Percentiles rank a stretch among this genome's conserved stretches.
Conservation (phyloP, 2,797 vertebrate species). For the Antennarius maculatus region DNA sequence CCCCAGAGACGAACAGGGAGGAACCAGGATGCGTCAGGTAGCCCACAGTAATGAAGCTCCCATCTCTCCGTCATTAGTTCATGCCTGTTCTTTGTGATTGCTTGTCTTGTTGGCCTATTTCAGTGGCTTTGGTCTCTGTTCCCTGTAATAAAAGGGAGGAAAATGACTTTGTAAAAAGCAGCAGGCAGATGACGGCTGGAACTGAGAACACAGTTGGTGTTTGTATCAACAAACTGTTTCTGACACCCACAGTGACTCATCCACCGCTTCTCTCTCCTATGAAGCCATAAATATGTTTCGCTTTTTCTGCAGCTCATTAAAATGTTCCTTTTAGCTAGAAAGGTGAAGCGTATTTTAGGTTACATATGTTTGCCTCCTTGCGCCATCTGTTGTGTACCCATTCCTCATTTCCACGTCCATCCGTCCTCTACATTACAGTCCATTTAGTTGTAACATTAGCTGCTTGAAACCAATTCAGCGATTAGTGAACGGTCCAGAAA, state of each 20-base stretch:
- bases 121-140: constrained; percentile 26
- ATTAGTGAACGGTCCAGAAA: neutral
- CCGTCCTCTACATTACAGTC: neutral
- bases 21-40: constrained; percentile 25
- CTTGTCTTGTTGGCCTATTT: constrained; percentile 46
- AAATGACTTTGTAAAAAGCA: constrained; percentile 37
- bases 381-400: neutral
- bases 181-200: constrained; percentile 26
- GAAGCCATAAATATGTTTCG: neutral
- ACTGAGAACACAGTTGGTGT: constrained; percentile 10
- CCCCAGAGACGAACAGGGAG: constrained; percentile 19
- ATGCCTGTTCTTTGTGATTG: constrained; percentile 45
- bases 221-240: constrained; percentile 58
- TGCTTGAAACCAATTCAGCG: neutral
- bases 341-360: constrained; percentile 13
- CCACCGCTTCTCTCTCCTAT: constrained; percentile 14
- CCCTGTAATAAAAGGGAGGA: constrained; percentile 33
- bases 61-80: constrained; percentile 52
- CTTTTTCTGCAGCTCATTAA: constrained; percentile 33
- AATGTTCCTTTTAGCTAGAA: constrained; percentile 26
- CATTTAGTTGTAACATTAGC: neutral
- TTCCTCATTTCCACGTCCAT: neutral
- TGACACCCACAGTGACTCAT: constrained; percentile 44
- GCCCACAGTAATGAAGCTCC: constrained; percentile 25
- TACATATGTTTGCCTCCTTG: constrained; percentile 1